Percentiles rank a stretch among this genome's conserved stretches.
These are phyloP conservation scores for Thunnus albacares DNA, from an alignment of 2,797 vertebrate species.

Conservation along the genomic window DNA sequence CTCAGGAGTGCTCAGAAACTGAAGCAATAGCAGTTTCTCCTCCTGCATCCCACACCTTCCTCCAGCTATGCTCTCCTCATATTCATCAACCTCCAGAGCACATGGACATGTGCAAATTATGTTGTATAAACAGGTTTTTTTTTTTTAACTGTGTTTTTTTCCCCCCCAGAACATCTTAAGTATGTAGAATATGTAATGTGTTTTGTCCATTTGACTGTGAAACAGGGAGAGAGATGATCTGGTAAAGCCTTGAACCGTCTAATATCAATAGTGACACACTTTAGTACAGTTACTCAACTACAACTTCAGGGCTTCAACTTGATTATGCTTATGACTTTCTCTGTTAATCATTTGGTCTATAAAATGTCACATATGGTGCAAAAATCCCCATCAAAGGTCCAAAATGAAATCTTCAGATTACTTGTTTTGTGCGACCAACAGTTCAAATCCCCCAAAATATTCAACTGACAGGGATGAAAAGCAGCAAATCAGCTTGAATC, in stretches of 20 bases:
- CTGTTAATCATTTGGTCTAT: not conserved
- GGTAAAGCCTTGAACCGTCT: not conserved
- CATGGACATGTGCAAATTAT: slow-evolving; percentile 75
- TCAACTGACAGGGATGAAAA: not conserved
- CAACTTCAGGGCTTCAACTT: not conserved
- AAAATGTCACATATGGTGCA: not conserved
- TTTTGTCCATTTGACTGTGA: slow-evolving; percentile 44
- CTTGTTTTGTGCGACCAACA: not conserved
- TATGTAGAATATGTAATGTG: slow-evolving; percentile 61
- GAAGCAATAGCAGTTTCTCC: slow-evolving; percentile 72
- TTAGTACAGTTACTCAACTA: not conserved
- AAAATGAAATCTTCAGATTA: not conserved
- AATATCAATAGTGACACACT: not conserved
- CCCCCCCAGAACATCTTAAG: slow-evolving; percentile 54
- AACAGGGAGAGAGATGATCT: slow-evolving; percentile 8
- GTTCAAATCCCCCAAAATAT: not conserved
- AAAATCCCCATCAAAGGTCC: not conserved
- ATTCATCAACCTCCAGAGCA: slow-evolving; percentile 76
- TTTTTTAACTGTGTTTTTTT: slow-evolving; percentile 2
- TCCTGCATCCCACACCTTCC: slow-evolving; percentile 78
- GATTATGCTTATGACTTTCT: not conserved
- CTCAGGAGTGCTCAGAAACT: slow-evolving; percentile 75
- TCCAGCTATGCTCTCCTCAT: slow-evolving; percentile 75
- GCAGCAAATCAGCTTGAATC: not conserved
- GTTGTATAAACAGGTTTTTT: slow-evolving; percentile 73